Evolutionary conservation across 37 sponge, comb jelly and placozoan species (phyloP), one percentile per base, ranked within the genome.

Genomic region (Halichondria panicea): DNA sequence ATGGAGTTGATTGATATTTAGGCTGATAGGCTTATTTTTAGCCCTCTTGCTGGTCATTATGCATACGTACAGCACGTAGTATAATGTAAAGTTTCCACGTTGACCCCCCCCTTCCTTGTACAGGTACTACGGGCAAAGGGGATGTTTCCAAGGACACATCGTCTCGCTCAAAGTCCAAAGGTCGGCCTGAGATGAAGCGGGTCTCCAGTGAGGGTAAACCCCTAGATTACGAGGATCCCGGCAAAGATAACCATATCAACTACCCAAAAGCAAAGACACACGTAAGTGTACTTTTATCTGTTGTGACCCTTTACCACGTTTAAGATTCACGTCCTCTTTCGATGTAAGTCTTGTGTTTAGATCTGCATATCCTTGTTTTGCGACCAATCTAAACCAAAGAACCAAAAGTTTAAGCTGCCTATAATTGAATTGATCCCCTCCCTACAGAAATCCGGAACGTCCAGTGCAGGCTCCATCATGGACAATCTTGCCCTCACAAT

Each of bases 361-460:
- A 48, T 48, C 13, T 48, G 15, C 52, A 48, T 48, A 15, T 48
- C 11, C 11, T 48, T 18, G 15, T 48, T 18, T 48, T 48, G 52
- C 11, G 52, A 15, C 13, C 15, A 18, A 18, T 48, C 15, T 11
- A 48, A 15, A 48, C 15, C 52, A 18, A 48, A 18, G 15, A 11
- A 48, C 11, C 15, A 15, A 18, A 48, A 48, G 8, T 58, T 7
- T 58, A 12, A 21, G 6, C 15, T 59, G 3, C 3, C 30, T 54
- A 41, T 24, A 55, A 38, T 66, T 12, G 53, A 27, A 28, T 63
- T 55, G 1, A 46, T 68, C 69, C 0, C 39, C 12, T 27, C 6
- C 32, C 12, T 40, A 36, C 66, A 87, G 87, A 74, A 59, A 70
- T 87, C 87, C 3, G 79, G 71, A 0, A 46, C 62, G 7, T 87